phyloP scores from a whole-genome alignment of 2,888 invertebrate species.

The Mesoligia furuncula region DNA sequence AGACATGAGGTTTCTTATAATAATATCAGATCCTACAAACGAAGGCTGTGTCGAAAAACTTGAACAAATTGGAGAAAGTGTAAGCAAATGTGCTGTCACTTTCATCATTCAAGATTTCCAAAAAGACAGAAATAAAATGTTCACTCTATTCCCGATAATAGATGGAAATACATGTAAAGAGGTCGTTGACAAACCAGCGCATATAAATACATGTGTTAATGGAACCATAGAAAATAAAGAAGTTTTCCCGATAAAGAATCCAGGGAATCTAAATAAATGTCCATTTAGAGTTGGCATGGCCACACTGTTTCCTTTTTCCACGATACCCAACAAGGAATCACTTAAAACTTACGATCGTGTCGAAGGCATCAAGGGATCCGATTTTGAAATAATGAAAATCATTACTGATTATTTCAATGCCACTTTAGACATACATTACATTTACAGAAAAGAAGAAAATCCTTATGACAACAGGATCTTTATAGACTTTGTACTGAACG shows the following conservation, averaged over 20 bases:
- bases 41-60: slow-evolving; percentile 56
- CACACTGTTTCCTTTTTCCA: slow-evolving; percentile 75
- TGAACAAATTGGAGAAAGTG: slow-evolving; percentile 56
- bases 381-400: slow-evolving; percentile 80
- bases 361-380: slow-evolving; percentile 73
- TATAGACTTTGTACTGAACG: slow-evolving; percentile 75
- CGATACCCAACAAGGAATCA: slow-evolving; percentile 66
- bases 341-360: slow-evolving; percentile 73
- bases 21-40: slow-evolving; percentile 61
- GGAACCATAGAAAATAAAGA: slow-evolving; percentile 61
- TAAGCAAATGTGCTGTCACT: slow-evolving; percentile 71
- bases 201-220: slow-evolving; percentile 72
- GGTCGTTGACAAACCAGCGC: slow-evolving; percentile 49
- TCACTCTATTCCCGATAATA: slow-evolving; percentile 72
- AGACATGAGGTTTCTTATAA: slow-evolving; percentile 70
- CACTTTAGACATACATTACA: slow-evolving; percentile 73
- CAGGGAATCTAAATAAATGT: slow-evolving; percentile 76
- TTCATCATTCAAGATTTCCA: slow-evolving; percentile 67
- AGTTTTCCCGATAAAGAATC: slow-evolving; percentile 73
- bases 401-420: slow-evolving; percentile 78
- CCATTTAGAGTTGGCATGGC: slow-evolving; percentile 78
- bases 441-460: slow-evolving; percentile 71
- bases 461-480: slow-evolving; percentile 66
- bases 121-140: slow-evolving; percentile 59
- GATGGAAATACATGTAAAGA: slow-evolving; percentile 71